phyloP scores from a whole-genome alignment of 2,888 invertebrate species.

The Anagyrus pseudococci region DNA sequence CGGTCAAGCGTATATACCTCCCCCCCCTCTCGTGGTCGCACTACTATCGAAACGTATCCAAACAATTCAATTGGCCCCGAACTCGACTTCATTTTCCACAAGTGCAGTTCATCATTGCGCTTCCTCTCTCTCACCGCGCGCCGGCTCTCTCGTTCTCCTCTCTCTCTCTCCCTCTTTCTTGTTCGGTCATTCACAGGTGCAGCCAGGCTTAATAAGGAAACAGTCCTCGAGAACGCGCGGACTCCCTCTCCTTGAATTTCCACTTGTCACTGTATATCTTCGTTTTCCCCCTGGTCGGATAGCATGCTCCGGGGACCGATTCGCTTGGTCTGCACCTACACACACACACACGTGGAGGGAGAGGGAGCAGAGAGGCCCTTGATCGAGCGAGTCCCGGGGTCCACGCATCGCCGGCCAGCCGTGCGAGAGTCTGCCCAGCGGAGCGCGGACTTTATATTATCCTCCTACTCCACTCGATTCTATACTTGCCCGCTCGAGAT shows the following conservation, averaged over 20 bases:
- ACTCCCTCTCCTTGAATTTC: constrained; percentile 2
- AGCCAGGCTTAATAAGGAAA: neutral
- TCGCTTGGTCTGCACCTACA: no score
- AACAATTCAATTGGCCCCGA: neutral
- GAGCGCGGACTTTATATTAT: constrained; percentile 14
- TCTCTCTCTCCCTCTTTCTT: constrained; percentile 12
- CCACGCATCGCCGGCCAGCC: constrained; percentile 12
- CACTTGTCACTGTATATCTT: constrained; percentile 9
- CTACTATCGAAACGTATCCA: neutral
- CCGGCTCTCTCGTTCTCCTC: neutral
- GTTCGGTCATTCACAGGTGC: neutral
- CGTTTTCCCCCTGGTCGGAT: neutral
- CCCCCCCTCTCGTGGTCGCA: neutral
- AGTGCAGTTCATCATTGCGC: neutral
- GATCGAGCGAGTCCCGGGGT: neutral
- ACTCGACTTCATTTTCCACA: neutral
- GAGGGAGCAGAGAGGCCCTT: neutral
- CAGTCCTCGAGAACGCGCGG: neutral
- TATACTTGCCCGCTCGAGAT: no score
- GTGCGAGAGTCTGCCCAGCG: neutral
- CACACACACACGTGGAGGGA: no score
- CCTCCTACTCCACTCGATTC: no score
- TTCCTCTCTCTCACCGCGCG: constrained; percentile 7
- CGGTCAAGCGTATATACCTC: no score
- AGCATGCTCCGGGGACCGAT: neutral